Base-by-base conservation (phyloP, 2,797 vertebrate species). In the Acanthornis magna region DNA sequence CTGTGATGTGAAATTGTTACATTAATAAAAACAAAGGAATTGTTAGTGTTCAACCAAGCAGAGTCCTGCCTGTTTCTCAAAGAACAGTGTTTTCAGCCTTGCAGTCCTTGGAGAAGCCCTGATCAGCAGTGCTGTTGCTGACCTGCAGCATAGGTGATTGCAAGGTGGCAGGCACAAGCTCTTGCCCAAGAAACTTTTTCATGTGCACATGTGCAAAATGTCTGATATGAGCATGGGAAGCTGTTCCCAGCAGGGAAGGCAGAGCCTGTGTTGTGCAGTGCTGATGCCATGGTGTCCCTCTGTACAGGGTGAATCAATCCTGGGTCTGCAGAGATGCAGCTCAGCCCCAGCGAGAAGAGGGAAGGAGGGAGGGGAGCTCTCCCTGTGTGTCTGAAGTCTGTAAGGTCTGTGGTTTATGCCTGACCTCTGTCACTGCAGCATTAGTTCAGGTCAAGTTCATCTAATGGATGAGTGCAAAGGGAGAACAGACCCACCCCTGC, bases 11-110 rank as follows among this genome's bases (percentile, higher is more conserved):
- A 53, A 93, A 85, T 43, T 57, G 61, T 66, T 68, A 42, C 3
- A 0, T 79, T 83, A 86, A 68, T 85, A 45, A 91, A 95, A 91
- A 63, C 77, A 83, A 85, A 93, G 25, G 57, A 89, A 62, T 85
- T 77, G 48, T 93, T 89, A 89, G 62, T 89, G 84, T 91, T 86
- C 83, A 91, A 40, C 58, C 57, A 55, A 84, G 70, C 45, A 85
- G 82, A 94, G 51, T 65, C 10, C 2, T 55, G 30, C 65, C 58
- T 77, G 25, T 80, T 90, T 66, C 34, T 91, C 63, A 90, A 42
- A 75, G 79, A 53, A 13, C 7, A 30, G 55, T 62, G 40, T 89
- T 93, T 90, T 83, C 45, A 72, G 43, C 78, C 55, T 62, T 36
- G 4, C 13, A 26, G 18, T 77, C 34, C 21, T 76, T 74, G 72